These are phyloP conservation scores for Oeneis ivallda DNA, from an alignment of 2,888 invertebrate genomes.

Conservation along the genomic window DNA sequence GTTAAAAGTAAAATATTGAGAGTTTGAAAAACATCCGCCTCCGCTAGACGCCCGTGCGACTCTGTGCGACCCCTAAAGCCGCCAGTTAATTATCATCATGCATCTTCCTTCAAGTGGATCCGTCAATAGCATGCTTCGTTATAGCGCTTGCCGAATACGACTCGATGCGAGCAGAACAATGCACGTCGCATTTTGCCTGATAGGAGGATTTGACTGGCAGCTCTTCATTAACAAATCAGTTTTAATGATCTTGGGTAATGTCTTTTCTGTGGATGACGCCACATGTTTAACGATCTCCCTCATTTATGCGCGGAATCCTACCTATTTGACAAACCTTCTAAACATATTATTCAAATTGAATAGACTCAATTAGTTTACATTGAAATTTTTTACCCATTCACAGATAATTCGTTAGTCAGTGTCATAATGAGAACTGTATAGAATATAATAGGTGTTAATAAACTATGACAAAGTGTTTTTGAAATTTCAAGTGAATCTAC, in stretches of 20 bases:
- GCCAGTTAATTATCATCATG: constrained; percentile 42
- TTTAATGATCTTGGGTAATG: constrained; percentile 17
- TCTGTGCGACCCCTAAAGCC: constrained; percentile 1
- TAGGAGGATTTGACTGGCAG: constrained; percentile 11
- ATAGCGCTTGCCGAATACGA: constrained; percentile 16
- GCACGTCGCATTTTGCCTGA: constrained; percentile 9
- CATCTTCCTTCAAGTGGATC: constrained; percentile 27
- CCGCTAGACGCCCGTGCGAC: neutral
- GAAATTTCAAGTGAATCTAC: no score
- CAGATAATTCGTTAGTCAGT: no score
- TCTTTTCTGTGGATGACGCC: neutral
- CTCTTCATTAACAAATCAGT: constrained; percentile 13
- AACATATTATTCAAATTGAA: neutral
- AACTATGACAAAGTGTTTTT: no score
- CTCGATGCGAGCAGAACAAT: constrained; percentile 22
- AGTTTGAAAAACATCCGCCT: neutral
- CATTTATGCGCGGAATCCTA: neutral
- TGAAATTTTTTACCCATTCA: no score
- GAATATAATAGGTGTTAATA: no score
- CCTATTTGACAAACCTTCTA: neutral
- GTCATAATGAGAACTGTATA: no score
- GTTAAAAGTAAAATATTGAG: no score
- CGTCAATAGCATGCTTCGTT: constrained; percentile 26
- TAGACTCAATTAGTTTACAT: neutral
- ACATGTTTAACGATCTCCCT: neutral